phyloP scores from a whole-genome alignment of 1,140 invertebrate genomes.

The Panulirus ornatus region DNA sequence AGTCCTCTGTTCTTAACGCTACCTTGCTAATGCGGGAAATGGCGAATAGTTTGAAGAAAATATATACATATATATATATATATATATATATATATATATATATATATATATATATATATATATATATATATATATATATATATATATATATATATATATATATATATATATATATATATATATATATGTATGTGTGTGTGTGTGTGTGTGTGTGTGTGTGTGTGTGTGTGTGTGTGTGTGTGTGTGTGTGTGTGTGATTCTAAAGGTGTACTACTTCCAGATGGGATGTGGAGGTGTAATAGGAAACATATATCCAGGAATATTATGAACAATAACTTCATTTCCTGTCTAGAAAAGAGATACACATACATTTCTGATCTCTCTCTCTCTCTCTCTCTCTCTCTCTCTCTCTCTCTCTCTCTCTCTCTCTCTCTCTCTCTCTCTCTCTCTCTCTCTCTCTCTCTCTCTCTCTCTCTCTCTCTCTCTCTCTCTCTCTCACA shows the following conservation, averaged over 20 bases:
- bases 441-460: slow-evolving; percentile 1
- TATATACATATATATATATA: not conserved
- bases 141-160: slow-evolving; percentile 35
- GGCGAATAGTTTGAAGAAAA: no score
- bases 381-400: not conserved
- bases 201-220: slow-evolving; percentile 14
- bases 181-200: slow-evolving; percentile 28
- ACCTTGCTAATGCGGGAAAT: no score
- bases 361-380: not conserved
- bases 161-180: slow-evolving; percentile 45
- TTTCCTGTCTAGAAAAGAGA: no score
- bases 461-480: not conserved
- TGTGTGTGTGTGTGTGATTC: slow-evolving; percentile 14
- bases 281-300: not conserved
- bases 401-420: not conserved
- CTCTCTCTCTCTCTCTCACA: not conserved
- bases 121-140: not conserved
- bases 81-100: not conserved
- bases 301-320: not conserved
- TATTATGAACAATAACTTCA: not conserved
- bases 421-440: not conserved
- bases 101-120: not conserved
- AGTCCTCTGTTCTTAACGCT: no score
- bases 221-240: slow-evolving; percentile 14
- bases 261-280: no score